Evolutionary conservation across 1,140 invertebrate genomes (phyloP), one percentile per base, ranked within the genome.

Genomic region (Solenopsis fugax): DNA sequence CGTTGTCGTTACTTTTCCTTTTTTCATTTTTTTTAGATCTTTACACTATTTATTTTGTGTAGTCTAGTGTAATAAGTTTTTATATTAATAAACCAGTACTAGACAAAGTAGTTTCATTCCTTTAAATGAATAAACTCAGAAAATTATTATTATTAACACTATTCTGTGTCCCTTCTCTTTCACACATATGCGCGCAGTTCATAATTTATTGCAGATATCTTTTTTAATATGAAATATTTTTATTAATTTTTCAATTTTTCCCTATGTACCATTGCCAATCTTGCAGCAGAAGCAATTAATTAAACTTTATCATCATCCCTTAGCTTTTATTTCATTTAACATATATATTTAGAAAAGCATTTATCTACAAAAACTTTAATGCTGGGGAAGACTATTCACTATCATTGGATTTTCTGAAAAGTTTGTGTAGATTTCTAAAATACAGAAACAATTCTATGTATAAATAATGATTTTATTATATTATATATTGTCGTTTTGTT

Each of bases 181-280:
- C 41, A 41, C 41, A 7, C 4, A 7, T 3, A 41, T 3, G 41
- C 41, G 41, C 7, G 41, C 41, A 41, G 7, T 41, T 60, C 18
- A 71, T 29, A 13, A 41, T 56, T 78, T 67, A 24, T 81, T 81
- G 21, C 6, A 54, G 37, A 82, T 52, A n/a, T 64, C 54, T 37
- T 54, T 29, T 54, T 58, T 69, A 45, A 81, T 5, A 24, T 45
- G 4, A 52, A 7, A 65, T 82, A 48, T 12, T 45, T 80, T 58
- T 21, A 58, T 58, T 21, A 58, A 72, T 48, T 48, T 67, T 60
- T 34, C 29, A 54, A 10, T 77, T 50, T 60, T 60, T 82, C 60
- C 3, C n/a, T 18, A 82, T 88, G 54, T 89, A 90, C 88, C 73
- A 85, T 89, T 88, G 71, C 62, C 48, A 85, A 88, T 84, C 75